A percentile compares a stretch with the other conserved stretches of the same genome.
These are phyloP conservation scores for Steromphala cineraria DNA, from an alignment of 2,888 invertebrate genomes.

Conservation along the genomic window DNA sequence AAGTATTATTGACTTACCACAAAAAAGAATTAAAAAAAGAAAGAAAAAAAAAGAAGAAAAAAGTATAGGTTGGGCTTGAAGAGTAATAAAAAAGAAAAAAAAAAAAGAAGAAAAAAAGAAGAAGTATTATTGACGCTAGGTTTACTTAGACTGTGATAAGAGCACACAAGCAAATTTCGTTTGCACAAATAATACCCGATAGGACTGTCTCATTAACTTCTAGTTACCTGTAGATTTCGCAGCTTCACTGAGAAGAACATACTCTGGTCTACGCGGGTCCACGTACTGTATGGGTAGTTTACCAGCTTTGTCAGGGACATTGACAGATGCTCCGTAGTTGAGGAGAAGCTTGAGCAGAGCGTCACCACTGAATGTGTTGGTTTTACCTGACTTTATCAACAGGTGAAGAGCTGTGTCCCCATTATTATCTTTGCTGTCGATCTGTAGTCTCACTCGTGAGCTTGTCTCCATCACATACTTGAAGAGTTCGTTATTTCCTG, in stretches of 20 bases:
- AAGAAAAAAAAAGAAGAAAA: too few relatives aligned
- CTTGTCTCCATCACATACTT: slow-evolving; percentile 12
- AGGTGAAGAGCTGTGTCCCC: slow-evolving; percentile 43
- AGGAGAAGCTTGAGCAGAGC: slow-evolving; percentile 35
- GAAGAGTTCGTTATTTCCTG: slow-evolving; percentile 12
- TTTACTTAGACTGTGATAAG: too few relatives aligned
- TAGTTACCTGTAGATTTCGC: slow-evolving; percentile 32
- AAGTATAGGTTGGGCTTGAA: too few relatives aligned
- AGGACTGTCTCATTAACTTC: too few relatives aligned
- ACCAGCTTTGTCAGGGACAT: slow-evolving; percentile 32
- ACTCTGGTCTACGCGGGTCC: slow-evolving; percentile 31
- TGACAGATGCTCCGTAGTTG: slow-evolving; percentile 37
- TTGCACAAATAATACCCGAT: too few relatives aligned
- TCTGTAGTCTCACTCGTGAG: neutral
- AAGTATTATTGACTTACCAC: too few relatives aligned
- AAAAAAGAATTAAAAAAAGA: too few relatives aligned
- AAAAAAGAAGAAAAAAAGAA: too few relatives aligned
- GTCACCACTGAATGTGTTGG: slow-evolving; percentile 26
- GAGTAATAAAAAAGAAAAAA: too few relatives aligned
- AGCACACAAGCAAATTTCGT: too few relatives aligned
- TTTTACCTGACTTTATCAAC: slow-evolving; percentile 40
- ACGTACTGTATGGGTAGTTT: slow-evolving; percentile 47
- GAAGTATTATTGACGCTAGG: too few relatives aligned
- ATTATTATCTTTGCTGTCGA: slow-evolving; percentile 26
- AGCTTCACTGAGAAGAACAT: slow-evolving; percentile 23